Percentiles rank a stretch among this genome's conserved stretches.
Evolutionary conservation across 2,113 vertebrate species (phyloP).

Genomic region (Macaca nemestrina): DNA sequence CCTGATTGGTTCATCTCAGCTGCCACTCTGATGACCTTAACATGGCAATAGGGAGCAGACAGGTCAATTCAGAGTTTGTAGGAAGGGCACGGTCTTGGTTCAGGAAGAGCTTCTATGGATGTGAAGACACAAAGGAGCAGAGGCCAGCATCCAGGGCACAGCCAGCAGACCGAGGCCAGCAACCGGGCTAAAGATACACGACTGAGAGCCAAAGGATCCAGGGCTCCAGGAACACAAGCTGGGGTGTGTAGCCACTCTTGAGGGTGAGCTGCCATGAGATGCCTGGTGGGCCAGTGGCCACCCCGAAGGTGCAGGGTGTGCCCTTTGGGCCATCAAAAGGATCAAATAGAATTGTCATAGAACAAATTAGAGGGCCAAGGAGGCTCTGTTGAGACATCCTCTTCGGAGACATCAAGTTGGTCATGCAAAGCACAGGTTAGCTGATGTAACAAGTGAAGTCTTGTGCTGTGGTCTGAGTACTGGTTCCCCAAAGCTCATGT

Average conservation of each 20-base stretch:
- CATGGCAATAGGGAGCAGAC: background rate
- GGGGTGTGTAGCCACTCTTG: background rate
- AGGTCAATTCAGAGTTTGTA: background rate
- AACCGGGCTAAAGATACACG: background rate
- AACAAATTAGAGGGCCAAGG: background rate
- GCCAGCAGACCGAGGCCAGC: background rate
- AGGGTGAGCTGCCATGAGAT: background rate
- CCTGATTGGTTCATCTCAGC: background rate
- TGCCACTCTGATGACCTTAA: too few species aligned
- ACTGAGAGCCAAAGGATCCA: background rate
- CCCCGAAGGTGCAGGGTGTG: background rate
- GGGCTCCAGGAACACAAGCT: background rate
- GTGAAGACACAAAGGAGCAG: too few species aligned
- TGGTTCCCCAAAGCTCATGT: background rate
- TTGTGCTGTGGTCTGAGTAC: background rate
- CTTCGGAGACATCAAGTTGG: background rate
- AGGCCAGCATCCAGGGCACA: fast-evolving
- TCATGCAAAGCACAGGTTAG: background rate
- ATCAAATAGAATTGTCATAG: background rate
- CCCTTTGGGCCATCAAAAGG: background rate
- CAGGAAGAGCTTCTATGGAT: background rate
- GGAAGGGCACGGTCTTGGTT: background rate
- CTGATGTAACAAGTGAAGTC: background rate
- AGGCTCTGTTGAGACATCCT: background rate
- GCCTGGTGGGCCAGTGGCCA: background rate